These are phyloP conservation scores for Excalfactoria chinensis DNA, from an alignment of 2,113 vertebrate genomes.

Conservation along the genomic window DNA sequence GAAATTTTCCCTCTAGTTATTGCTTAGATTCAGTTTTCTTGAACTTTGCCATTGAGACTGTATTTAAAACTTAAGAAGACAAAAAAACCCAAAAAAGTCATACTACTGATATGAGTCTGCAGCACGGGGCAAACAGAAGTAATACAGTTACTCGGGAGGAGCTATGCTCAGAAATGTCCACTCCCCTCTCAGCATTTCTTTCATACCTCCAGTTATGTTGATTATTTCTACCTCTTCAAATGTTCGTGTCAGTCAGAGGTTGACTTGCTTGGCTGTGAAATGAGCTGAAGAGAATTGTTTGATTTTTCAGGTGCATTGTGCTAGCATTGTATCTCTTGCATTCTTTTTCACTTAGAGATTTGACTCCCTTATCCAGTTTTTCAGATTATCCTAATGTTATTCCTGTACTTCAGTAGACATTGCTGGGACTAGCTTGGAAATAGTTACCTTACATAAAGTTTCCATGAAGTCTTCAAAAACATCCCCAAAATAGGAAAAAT, in stretches of 20 bases:
- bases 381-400: neutral
- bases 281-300: neutral
- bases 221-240: neutral
- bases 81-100: neutral
- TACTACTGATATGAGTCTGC: neutral
- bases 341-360: neutral
- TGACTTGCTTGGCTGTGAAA: neutral
- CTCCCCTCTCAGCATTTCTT: rapidly evolving
- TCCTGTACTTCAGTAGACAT: neutral
- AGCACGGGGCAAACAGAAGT: neutral
- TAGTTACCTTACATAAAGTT: neutral
- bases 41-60: neutral
- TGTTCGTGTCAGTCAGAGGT: neutral
- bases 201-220: neutral
- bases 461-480: neutral
- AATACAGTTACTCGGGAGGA: neutral
- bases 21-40: neutral
- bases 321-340: neutral
- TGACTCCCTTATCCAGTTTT: neutral
- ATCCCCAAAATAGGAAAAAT: neutral
- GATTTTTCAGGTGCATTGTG: neutral
- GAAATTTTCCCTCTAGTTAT: neutral
- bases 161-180: neutral
- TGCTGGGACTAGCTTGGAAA: neutral
- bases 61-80: neutral